Evolutionary conservation across 2,797 vertebrate species (phyloP).

Genomic region (Nothura maculosa): DNA sequence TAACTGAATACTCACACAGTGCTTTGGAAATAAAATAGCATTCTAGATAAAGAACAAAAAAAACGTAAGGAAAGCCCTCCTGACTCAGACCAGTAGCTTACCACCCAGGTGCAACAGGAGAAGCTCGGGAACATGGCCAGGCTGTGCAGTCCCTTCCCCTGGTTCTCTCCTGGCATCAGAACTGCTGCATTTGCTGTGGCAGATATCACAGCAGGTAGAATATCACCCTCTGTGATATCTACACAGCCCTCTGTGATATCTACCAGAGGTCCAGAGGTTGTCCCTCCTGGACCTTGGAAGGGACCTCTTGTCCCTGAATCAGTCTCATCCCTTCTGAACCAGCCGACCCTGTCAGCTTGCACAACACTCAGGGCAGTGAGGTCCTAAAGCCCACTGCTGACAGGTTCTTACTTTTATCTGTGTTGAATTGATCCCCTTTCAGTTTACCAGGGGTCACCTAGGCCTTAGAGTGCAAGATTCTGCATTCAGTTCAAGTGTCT

Average conservation of each 20-base stretch:
- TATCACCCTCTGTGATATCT: neutral
- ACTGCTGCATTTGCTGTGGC: neutral
- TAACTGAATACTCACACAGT: neutral
- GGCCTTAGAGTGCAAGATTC: neutral
- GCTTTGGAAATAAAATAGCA: neutral
- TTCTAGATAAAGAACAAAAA: neutral
- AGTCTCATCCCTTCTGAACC: constrained; percentile 25
- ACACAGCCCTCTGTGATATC: too few species aligned
- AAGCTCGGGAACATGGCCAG: neutral
- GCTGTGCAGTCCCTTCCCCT: neutral
- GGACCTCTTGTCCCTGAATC: neutral
- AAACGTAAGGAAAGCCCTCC: neutral
- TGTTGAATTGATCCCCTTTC: constrained; percentile 13
- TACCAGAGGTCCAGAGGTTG: neutral
- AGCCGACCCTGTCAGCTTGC: neutral
- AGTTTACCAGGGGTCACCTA: neutral
- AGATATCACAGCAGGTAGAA: too few species aligned
- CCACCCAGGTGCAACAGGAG: neutral
- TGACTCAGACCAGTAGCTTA: neutral
- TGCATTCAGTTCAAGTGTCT: neutral
- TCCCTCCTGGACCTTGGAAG: constrained; percentile 12
- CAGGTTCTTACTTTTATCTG: constrained; percentile 24
- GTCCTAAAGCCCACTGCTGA: neutral
- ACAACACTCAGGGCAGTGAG: neutral
- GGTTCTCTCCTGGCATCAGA: neutral